Base-by-base conservation (phyloP, 2,797 vertebrate genomes). In the Percopsis omiscomaycus region DNA sequence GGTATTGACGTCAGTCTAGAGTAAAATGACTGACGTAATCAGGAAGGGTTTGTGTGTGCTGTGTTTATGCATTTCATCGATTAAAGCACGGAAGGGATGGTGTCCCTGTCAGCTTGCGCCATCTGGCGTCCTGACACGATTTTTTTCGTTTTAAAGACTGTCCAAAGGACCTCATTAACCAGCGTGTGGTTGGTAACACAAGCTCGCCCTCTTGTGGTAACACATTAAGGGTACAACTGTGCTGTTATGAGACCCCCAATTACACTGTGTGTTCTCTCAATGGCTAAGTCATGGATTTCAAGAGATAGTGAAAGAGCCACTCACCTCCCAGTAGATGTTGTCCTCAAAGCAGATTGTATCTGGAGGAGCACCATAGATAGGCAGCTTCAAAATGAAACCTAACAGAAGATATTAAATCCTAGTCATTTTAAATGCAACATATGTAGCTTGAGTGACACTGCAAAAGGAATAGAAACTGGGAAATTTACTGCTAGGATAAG, bases 241-340 rank as follows among this genome's bases (percentile, higher is more conserved):
- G 16, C 6, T 11, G 16, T 28, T 3, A 27, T 52, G 9, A 52
- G 5, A 28, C 48, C 14, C 14, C 48, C 6, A 42, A 8, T 42
- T 42, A 9, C 37, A 22, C 22, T 22, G 22, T 22, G 22, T 22
- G 22, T 22, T 22, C 22, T 22, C 27, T 52, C 50, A 10, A 52
- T 12, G 27, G 22, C 27, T 13, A 30, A 5, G 53, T n/a, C 28
- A 55, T 29, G 4, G 47, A 4, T 15, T 48, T 48, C 22, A 5
- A 11, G 27, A 29, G 8, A 14, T 29, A 29, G 10, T 28, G 50
- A 16, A 9, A 52, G n/a, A 15, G 16, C 13, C 27, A 12, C 90
- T 84, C 75, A 97, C 97, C 95, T 98, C 94, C 91, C 92, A 93
- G 81, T 93, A 93, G 71, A 92, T 53, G 49, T 64, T 66, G 84